phyloP scores from a whole-genome alignment of 2,888 invertebrate species.

The Hypena proboscidalis region DNA sequence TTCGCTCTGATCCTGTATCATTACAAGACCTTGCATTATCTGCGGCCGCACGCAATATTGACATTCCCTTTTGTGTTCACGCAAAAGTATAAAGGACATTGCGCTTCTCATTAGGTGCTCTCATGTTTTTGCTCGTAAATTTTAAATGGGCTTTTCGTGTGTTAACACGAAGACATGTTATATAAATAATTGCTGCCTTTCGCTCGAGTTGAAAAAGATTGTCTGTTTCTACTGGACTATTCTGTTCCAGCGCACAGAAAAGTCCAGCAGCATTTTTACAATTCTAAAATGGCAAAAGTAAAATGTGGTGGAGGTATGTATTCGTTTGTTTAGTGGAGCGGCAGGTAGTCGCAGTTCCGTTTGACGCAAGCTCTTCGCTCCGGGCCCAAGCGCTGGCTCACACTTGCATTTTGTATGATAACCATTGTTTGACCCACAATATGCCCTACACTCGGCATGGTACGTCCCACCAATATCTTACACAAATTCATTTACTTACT shows the following conservation, averaged over 20 bases:
- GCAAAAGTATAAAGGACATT: slow-evolving; percentile 53
- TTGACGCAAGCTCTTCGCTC: slow-evolving; percentile 48
- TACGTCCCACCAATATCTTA: slow-evolving; percentile 27
- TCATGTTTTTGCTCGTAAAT: slow-evolving; percentile 56
- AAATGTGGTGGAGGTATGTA: slow-evolving; percentile 43
- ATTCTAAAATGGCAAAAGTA: slow-evolving; percentile 57
- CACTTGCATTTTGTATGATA: slow-evolving; percentile 73
- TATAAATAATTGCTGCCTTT: slow-evolving; percentile 48
- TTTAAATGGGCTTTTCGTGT: slow-evolving; percentile 46
- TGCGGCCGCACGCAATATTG: slow-evolving; percentile 62
- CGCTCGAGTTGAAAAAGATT: slow-evolving; percentile 34
- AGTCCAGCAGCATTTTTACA: slow-evolving; percentile 44
- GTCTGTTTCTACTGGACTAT: too few relatives aligned
- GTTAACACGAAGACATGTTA: slow-evolving; percentile 52
- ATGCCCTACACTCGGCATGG: slow-evolving; percentile 41
- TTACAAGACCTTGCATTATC: slow-evolving; percentile 52
- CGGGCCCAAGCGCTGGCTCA: slow-evolving; percentile 47
- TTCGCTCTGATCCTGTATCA: slow-evolving; percentile 50
- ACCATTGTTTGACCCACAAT: slow-evolving; percentile 63
- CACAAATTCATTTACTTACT: slow-evolving; percentile 50
- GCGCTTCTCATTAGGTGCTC: slow-evolving; percentile 54
- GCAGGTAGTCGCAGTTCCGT: slow-evolving; percentile 55
- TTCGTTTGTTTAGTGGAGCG: slow-evolving; percentile 57
- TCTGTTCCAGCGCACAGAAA: slow-evolving; percentile 26
- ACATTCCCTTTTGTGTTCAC: slow-evolving; percentile 57